phyloP scores from a whole-genome alignment of 2,888 invertebrate species.

The Drosophila mayaguana region DNA sequence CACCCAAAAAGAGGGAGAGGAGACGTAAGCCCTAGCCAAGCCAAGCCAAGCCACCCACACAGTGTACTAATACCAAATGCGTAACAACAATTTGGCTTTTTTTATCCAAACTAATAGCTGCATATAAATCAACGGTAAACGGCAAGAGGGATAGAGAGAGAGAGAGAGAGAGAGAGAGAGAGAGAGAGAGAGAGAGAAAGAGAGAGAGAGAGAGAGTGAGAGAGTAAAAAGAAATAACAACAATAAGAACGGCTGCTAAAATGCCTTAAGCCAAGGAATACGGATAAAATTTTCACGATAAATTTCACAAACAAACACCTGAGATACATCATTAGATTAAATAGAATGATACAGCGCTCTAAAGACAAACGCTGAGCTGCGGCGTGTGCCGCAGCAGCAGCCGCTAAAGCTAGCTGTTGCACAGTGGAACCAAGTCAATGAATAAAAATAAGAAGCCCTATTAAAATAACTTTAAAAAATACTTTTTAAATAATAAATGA shows the following conservation, averaged over 20 bases:
- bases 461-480: too few relatives aligned
- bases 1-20: background rate
- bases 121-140: conserved; percentile 54
- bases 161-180: too few relatives aligned
- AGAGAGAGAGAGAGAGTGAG: too few relatives aligned
- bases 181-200: too few relatives aligned
- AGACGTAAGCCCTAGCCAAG: conserved; percentile 8
- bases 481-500: too few relatives aligned
- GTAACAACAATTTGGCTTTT: conserved; percentile 50
- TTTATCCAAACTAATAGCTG: conserved; percentile 74
- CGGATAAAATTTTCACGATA: conserved; percentile 77
- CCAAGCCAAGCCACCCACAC: background rate
- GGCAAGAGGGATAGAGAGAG: too few relatives aligned
- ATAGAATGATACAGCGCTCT: conserved; percentile 54
- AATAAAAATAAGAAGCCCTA: too few relatives aligned
- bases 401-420: conserved; percentile 2
- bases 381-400: conserved; percentile 27
- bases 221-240: background rate
- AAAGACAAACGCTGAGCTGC: conserved; percentile 46
- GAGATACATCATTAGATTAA: conserved; percentile 82
- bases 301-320: conserved; percentile 82
- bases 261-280: conserved; percentile 73
- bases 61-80: conserved; percentile 26
- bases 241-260: conserved; percentile 21
- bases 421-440: conserved; percentile 25